phyloP scores from a whole-genome alignment of 30 jellyfish, hydroid and myxozoan species.

The Chrysaora quinquecirrha region DNA sequence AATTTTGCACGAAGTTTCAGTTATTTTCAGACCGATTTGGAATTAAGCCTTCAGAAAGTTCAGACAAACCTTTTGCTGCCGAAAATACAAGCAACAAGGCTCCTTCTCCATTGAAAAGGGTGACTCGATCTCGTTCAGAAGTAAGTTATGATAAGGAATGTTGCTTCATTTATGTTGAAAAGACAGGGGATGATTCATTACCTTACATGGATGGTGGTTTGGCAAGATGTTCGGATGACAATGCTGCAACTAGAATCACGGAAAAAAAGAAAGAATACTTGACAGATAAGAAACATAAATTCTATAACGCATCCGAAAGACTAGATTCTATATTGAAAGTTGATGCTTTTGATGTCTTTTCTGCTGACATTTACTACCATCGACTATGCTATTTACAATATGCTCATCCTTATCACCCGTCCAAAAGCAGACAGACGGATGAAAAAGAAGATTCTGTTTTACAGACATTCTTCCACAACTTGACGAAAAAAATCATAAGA shows the following conservation, averaged over 20 bases:
- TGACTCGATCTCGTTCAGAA: neutral
- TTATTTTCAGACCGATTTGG: neutral
- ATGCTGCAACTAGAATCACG: neutral
- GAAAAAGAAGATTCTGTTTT: constrained; percentile 9
- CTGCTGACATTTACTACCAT: constrained; percentile 32
- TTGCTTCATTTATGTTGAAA: neutral
- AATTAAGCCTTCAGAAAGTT: no score
- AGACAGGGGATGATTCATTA: neutral
- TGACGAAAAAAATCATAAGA: neutral
- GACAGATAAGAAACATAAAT: neutral
- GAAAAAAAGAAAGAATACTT: no score
- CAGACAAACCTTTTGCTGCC: neutral
- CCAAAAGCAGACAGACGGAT: neutral
- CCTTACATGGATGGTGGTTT: neutral
- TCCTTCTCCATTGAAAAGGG: neutral
- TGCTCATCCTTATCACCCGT: neutral
- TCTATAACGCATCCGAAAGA: neutral
- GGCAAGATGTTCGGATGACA: neutral
- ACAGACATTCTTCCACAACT: neutral
- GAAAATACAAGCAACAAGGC: neutral
- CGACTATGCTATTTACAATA: constrained; percentile 6
- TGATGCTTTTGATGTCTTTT: neutral
- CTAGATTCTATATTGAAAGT: neutral
- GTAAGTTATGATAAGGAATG: neutral
- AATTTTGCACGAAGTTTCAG: neutral